Conservation (phyloP, 1,140 invertebrate genomes). For the Drosophila santomea region DNA sequence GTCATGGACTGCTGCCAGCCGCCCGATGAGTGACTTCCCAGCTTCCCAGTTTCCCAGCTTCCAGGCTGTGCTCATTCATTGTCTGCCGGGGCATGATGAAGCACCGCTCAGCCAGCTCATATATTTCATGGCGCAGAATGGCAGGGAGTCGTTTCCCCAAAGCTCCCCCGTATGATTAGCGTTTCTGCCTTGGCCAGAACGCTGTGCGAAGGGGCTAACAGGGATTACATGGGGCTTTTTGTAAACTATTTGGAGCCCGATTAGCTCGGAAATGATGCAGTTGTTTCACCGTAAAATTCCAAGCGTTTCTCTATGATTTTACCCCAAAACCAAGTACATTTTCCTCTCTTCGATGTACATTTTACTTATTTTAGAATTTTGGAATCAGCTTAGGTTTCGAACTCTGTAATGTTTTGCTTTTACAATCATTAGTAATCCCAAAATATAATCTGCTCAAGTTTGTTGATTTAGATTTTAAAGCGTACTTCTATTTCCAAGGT, state of each 20-base stretch:
- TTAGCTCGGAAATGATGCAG: conserved; percentile 29
- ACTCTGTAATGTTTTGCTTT: neutral
- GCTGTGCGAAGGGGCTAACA: conserved; percentile 19
- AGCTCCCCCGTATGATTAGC: conserved; percentile 46
- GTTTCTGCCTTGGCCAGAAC: conserved; percentile 38
- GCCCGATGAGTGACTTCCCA: conserved; percentile 44
- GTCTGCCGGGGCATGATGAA: conserved; percentile 50
- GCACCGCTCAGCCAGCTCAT: conserved; percentile 50
- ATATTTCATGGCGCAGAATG: conserved; percentile 28
- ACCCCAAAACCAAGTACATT: neutral
- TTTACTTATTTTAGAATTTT: neutral
- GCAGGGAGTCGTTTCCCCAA: neutral
- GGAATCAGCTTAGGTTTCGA: neutral
- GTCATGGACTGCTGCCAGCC: conserved; percentile 35
- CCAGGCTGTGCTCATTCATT: conserved; percentile 41
- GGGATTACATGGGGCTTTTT: conserved; percentile 34
- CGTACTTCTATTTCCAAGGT: too few species aligned
- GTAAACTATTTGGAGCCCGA: conserved; percentile 40
- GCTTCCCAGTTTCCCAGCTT: conserved; percentile 41
- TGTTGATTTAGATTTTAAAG: too few species aligned
- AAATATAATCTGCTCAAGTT: neutral
- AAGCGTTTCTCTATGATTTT: conserved; percentile 1
- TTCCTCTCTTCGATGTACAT: neutral
- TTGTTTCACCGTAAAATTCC: conserved; percentile 5
- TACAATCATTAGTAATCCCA: neutral